phyloP scores from a whole-genome alignment of 2,113 vertebrate species.

The Coregonus clupeaformis region DNA sequence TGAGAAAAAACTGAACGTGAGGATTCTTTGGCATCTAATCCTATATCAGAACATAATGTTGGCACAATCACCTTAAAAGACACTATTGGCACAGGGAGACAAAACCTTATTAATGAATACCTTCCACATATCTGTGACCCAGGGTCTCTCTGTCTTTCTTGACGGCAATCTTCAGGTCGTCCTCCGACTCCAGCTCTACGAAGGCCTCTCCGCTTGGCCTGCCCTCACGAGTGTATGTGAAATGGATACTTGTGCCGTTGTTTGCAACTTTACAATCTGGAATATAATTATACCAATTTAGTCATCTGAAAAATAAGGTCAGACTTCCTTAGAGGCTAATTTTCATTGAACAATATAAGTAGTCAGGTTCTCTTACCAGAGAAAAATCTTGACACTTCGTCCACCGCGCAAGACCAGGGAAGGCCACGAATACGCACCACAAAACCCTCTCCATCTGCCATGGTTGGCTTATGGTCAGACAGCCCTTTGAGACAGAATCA shows the following conservation, averaged over 20 bases:
- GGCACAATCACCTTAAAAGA: neutral
- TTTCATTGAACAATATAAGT: neutral
- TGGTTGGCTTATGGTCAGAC: slow-evolving; percentile 23
- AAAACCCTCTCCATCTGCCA: slow-evolving; percentile 86
- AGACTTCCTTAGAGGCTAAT: too few relatives aligned
- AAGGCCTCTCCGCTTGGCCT: slow-evolving; percentile 98
- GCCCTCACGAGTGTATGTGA: slow-evolving; percentile 97
- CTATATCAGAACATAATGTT: neutral
- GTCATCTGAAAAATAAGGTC: too few relatives aligned
- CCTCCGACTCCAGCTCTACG: slow-evolving; percentile 94
- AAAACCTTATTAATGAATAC: slow-evolving; percentile 62
- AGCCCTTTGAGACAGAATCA: neutral
- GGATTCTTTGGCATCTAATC: too few relatives aligned
- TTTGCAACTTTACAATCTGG: slow-evolving; percentile 94
- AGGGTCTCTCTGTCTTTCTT: slow-evolving; percentile 99
- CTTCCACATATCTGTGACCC: slow-evolving; percentile 99
- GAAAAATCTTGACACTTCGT: slow-evolving; percentile 94
- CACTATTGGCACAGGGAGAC: neutral
- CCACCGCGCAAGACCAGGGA: slow-evolving; percentile 95
- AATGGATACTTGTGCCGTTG: slow-evolving; percentile 87
- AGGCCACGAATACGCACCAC: slow-evolving; percentile 93
- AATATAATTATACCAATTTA: neutral
- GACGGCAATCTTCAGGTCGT: slow-evolving; percentile 92
- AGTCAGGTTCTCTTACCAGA: slow-evolving; percentile 71
- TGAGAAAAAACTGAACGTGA: slow-evolving; percentile 62